phyloP scores from a whole-genome alignment of 2,888 invertebrate genomes.

The Helicoverpa assulta region DNA sequence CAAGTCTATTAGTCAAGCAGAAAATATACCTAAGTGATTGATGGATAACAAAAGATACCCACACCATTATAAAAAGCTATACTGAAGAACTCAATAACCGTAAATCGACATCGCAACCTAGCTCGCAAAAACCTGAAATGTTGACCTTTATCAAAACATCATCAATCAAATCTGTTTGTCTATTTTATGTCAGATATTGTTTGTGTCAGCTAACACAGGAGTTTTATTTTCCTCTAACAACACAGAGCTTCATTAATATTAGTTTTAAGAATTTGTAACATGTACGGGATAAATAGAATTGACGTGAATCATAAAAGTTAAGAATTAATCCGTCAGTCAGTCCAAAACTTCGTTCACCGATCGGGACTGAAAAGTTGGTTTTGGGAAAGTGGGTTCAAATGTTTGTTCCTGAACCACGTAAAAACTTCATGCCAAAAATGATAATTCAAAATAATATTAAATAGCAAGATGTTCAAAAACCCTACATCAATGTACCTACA shows the following conservation, averaged over 20 bases:
- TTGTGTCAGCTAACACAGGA: slow-evolving; percentile 36
- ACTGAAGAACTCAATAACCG: slow-evolving; percentile 15
- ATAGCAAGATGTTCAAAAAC: no score
- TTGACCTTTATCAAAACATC: slow-evolving; percentile 51
- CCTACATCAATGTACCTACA: no score
- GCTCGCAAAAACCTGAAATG: slow-evolving; percentile 35
- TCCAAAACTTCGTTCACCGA: neutral
- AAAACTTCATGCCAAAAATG: no score
- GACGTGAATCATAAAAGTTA: slow-evolving; percentile 8
- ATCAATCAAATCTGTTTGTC: slow-evolving; percentile 60
- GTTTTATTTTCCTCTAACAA: slow-evolving; percentile 16
- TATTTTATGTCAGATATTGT: slow-evolving; percentile 51
- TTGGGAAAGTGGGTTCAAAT: no score
- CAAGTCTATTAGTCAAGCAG: no score
- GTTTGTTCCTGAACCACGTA: no score
- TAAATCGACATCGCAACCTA: slow-evolving; percentile 14
- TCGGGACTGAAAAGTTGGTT: neutral
- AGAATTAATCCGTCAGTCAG: neutral
- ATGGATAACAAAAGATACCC: neutral
- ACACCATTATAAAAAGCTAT: neutral
- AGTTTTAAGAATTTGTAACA: slow-evolving; percentile 11
- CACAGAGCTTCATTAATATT: slow-evolving; percentile 14
- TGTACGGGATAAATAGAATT: neutral
- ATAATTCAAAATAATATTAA: no score
- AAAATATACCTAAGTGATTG: neutral